Conservation (phyloP, 2,113 vertebrate species). For the Poecile atricapillus region DNA sequence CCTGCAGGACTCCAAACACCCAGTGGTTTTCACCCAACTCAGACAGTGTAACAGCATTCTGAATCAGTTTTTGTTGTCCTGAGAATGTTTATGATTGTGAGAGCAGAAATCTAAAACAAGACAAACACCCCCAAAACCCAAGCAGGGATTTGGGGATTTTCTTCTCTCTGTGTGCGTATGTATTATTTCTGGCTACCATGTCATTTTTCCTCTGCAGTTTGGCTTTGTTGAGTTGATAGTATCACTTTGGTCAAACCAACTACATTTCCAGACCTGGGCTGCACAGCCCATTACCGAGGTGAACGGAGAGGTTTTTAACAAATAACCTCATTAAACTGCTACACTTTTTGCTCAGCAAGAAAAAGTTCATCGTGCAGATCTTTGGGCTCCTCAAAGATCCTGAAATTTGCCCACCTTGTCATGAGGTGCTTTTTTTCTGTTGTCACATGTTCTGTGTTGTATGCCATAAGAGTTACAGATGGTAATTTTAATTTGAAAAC, state of each 20-base stretch:
- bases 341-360: not conserved
- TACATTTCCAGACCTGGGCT: slow-evolving; percentile 55
- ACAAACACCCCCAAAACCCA: not conserved
- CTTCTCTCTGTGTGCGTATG: not conserved
- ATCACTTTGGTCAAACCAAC: slow-evolving; percentile 40
- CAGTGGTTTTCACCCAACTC: not conserved
- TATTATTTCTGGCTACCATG: slow-evolving; percentile 36
- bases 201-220: slow-evolving; percentile 41
- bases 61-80: not conserved
- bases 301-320: not conserved
- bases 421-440: not conserved
- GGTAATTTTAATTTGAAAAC: slow-evolving; percentile 66
- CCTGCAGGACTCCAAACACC: not conserved
- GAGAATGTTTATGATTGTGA: not conserved
- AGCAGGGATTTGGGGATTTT: not conserved
- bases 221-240: slow-evolving; percentile 30
- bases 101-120: not conserved
- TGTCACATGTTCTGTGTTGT: slow-evolving; percentile 39
- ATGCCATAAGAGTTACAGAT: slow-evolving; percentile 44
- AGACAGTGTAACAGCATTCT: rapidly evolving
- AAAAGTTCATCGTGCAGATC: not conserved
- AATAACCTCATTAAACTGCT: slow-evolving; percentile 3
- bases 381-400: not conserved
- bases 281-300: not conserved
- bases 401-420: not conserved